These are phyloP conservation scores for Cochlearius cochlearius DNA, from an alignment of 2,113 vertebrate species.

Conservation along the genomic window DNA sequence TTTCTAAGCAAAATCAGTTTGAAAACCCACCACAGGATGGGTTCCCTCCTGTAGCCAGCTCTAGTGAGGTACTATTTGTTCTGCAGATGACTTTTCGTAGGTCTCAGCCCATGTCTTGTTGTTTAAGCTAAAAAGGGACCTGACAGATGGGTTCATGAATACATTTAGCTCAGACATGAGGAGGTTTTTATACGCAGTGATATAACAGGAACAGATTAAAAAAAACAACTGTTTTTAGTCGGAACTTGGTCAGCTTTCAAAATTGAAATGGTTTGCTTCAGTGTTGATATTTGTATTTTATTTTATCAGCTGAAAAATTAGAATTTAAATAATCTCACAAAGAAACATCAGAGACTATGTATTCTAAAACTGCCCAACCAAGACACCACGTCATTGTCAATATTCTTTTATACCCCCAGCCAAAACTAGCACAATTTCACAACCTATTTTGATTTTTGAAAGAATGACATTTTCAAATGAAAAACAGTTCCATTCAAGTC, in stretches of 20 bases:
- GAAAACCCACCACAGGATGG: neutral
- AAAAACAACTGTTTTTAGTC: neutral
- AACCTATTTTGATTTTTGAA: neutral
- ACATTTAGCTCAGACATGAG: constrained; percentile 11
- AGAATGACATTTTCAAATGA: neutral
- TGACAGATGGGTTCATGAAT: constrained; percentile 43
- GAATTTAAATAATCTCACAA: neutral
- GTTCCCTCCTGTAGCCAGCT: neutral
- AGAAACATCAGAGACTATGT: neutral
- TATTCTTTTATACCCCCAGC: neutral
- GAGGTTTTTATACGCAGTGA: constrained; percentile 6
- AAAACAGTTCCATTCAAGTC: neutral
- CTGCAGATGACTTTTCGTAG: neutral
- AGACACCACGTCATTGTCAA: neutral
- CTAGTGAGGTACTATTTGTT: neutral
- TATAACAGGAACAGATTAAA: neutral
- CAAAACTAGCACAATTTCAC: constrained; percentile 14
- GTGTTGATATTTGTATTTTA: neutral
- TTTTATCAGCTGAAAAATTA: neutral
- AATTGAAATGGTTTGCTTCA: neutral
- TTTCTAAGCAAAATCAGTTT: neutral
- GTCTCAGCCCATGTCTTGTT: constrained; percentile 1
- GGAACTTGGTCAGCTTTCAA: neutral
- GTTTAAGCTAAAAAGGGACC: constrained; percentile 14
- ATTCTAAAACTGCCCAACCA: neutral